Conservation (phyloP, 92 coral and sea anemone species). For the Actinernus sp. region DNA sequence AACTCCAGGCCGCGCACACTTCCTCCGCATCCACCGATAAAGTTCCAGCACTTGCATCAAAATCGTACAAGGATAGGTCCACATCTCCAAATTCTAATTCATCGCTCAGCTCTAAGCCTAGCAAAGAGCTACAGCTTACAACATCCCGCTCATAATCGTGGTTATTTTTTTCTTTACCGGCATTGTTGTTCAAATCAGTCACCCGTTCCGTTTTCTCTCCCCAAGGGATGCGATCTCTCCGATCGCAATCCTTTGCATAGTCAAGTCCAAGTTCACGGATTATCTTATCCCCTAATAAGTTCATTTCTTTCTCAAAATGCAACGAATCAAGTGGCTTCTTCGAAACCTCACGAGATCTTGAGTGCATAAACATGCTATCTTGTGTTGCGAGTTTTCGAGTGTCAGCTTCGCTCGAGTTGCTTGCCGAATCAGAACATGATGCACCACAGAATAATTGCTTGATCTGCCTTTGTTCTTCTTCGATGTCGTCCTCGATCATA, state of each 20-base stretch:
- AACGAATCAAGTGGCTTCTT: constrained; percentile 35
- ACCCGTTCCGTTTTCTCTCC: constrained; percentile 17
- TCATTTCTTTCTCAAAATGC: constrained; percentile 72
- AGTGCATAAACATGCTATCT: background rate
- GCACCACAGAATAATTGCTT: constrained; percentile 33
- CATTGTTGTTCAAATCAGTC: constrained; percentile 68
- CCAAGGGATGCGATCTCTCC: background rate
- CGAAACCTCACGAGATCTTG: constrained; percentile 15
- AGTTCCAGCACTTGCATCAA: constrained; percentile 64
- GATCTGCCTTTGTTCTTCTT: constrained; percentile 64
- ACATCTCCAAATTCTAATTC: constrained; percentile 96
- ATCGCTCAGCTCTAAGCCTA: constrained; percentile 80
- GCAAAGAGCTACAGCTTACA: constrained; percentile 80
- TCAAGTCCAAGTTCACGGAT: constrained; percentile 75
- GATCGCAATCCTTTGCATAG: constrained; percentile 16
- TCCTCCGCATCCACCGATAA: constrained; percentile 86
- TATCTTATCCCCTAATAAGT: constrained; percentile 77
- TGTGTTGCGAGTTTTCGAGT: constrained; percentile 18
- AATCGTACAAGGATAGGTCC: constrained; percentile 96
- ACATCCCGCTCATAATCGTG: constrained; percentile 60
- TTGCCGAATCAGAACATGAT: constrained; percentile 3
- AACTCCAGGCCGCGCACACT: constrained; percentile 77
- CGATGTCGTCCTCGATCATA: constrained; percentile 89
- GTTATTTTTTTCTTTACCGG: constrained; percentile 15
- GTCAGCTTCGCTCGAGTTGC: constrained; percentile 9